Evolutionary conservation across 64 coral and sea anemone genomes (phyloP), one percentile per base, ranked within the genome.

Genomic region (Porites australiensis): DNA sequence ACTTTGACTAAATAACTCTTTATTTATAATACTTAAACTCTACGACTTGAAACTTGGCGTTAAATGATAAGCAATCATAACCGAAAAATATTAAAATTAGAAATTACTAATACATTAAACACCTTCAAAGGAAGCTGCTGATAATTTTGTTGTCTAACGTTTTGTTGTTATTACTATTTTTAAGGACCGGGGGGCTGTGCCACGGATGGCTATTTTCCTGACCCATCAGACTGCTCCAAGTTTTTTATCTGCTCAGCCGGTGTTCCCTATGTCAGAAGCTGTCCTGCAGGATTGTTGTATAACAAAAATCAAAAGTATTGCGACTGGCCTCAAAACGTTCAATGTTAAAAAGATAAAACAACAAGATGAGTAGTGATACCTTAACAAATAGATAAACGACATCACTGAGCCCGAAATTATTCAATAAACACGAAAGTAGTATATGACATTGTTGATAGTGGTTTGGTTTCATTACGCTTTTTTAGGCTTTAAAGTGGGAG

Each of bases 281-380:
- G 94, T 19, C 89, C 94, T 3, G n/a, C 75, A 21, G 83, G 89
- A 1, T 44, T 95, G 19, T 21, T 68, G 3, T 95, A 88, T 58
- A 88, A 95, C 89, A 91, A 82, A 43, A n/a, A 19, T 8, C 82
- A 88, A 70, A 74, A 74, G 54, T 82, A 76, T 14, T 95, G 94
- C 77, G 94, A 95, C n/a, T 95, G 94, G 94, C 94, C 89, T 21
- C 59, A 53, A 6, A 95, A 92, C 51, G 94, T 95, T 44, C 69
- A 65, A n/a, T 95, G 89, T 62, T 82, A 57, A 55, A 46, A 22
- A 3, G 50, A 64, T 37, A 44, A 64, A 3, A 73, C 2, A 46
- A 73, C 4, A 37, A 27, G 8, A 27, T 19, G n/a, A 71, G n/a
- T 0, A 71, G 43, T 4, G 4, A 64, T 19, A 64, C 2, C 1